Percentiles rank a stretch among this genome's conserved stretches.
Conservation (phyloP, 2,113 vertebrate genomes). For the Pontoporia blainvillei region DNA sequence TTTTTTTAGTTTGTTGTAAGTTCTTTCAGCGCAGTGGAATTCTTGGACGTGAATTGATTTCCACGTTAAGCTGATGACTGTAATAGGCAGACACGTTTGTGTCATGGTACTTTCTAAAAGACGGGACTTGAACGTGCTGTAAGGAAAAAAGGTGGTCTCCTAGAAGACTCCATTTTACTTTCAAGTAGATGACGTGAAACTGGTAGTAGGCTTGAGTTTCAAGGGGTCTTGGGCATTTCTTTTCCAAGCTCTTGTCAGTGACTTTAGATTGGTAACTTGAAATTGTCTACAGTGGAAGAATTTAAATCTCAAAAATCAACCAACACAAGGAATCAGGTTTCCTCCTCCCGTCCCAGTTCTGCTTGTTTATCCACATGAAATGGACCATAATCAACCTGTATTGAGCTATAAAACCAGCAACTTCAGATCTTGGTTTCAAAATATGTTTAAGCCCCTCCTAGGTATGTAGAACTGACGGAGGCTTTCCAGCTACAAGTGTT, state of each 20-base stretch:
- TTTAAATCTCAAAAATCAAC: neutral
- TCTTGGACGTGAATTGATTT: neutral
- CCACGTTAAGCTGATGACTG: fast-evolving
- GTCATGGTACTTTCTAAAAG: fast-evolving
- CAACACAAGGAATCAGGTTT: neutral
- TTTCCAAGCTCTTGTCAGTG: neutral
- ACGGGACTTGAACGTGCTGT: fast-evolving
- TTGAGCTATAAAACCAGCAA: fast-evolving
- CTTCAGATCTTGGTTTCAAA: neutral
- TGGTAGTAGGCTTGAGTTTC: neutral
- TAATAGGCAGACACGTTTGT: fast-evolving
- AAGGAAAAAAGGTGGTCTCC: neutral
- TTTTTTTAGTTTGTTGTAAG: neutral
- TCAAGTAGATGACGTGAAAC: neutral
- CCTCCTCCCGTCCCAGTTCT: neutral
- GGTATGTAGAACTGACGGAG: fast-evolving
- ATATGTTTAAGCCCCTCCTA: too few species aligned
- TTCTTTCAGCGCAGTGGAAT: neutral
- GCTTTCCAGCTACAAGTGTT: neutral
- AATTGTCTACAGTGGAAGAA: neutral
- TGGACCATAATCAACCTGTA: fast-evolving
- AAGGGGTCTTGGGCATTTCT: neutral
- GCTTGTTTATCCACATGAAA: neutral
- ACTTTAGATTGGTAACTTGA: neutral
- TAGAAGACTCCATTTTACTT: fast-evolving